Conservation (phyloP, 2,888 invertebrate genomes). For the Campopleginae sp. region DNA sequence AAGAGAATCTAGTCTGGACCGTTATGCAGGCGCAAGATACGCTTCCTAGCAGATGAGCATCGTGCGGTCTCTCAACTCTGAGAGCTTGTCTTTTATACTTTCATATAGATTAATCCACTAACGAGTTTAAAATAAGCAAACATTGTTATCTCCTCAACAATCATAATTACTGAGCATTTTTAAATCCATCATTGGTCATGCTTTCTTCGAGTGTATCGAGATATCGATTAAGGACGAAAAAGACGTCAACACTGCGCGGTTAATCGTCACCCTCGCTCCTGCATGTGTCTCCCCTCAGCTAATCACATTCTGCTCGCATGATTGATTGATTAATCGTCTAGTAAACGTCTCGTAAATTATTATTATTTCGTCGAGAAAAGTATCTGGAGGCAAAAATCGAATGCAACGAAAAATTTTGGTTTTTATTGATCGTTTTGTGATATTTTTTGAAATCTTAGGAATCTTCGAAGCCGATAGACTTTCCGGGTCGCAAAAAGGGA, state of each 20-base stretch:
- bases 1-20: conserved; percentile 66
- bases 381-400: not conserved
- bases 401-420: no score
- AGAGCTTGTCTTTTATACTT: not conserved
- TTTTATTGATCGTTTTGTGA: no score
- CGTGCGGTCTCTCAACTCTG: conserved; percentile 49
- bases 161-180: not conserved
- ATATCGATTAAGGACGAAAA: not conserved
- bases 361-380: not conserved
- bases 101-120: not conserved
- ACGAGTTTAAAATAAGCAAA: conserved; percentile 7
- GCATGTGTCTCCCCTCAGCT: not conserved
- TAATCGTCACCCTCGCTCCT: not conserved
- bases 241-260: no score
- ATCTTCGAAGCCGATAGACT: no score
- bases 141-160: not conserved
- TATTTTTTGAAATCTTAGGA: no score
- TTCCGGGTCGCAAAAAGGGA: no score
- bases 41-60: conserved; percentile 42
- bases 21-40: conserved; percentile 53
- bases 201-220: not conserved
- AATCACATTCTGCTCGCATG: not conserved
- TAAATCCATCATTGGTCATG: not conserved
- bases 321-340: not conserved
- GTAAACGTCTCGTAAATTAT: not conserved